Base-by-base conservation (phyloP, 2,797 vertebrate genomes). In the Sternotherus odoratus region DNA sequence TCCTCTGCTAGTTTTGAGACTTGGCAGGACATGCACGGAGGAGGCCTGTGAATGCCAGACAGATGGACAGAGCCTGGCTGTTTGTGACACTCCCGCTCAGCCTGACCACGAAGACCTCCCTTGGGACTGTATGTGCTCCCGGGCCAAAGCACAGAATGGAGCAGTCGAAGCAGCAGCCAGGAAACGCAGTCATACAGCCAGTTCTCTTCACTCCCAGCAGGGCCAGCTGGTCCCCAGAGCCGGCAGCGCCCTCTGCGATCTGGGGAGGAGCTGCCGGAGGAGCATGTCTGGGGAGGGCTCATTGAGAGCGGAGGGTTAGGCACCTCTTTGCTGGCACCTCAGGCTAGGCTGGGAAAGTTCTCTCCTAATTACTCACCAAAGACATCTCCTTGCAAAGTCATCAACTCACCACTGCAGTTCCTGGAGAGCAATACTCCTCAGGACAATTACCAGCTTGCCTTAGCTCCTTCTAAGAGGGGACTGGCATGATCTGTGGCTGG, bases 351-450 rank as follows among this genome's bases (percentile, higher is more conserved):
- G 72, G 96, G 95, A 96, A 92, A 92, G 87, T 93, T 83, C 85
- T 96, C 95, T 91, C 91, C 86, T 92, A 79, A 75, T 84, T 85
- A 94, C 80, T 53, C 80, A 93, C 46, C 60, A 90, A 95, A 96
- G 91, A 48, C 89, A 91, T 84, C 77, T 89, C 88, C 86, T 92
- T 90, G 94, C 50, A 88, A 86, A 79, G 86, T 88, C 13, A 8
- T 84, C 33, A 88, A 12, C 87, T 92, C 88, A 82, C 83, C 77
- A 84, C 91, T 87, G 36, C 51, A 88, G 82, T 72, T 95, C 53
- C 43, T 91, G 53, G 48, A 84, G 75, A 90, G 66, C 0, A 94
- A 78, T 0, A 8, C 36, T 95, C 79, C 39, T 84, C 63, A 11
- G 5, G 79, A 43, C 79, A 92, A 77, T 50, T 49, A 81, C 16